Evolutionary conservation across 2,113 vertebrate genomes (phyloP).

Genomic region (Isurus oxyrinchus): DNA sequence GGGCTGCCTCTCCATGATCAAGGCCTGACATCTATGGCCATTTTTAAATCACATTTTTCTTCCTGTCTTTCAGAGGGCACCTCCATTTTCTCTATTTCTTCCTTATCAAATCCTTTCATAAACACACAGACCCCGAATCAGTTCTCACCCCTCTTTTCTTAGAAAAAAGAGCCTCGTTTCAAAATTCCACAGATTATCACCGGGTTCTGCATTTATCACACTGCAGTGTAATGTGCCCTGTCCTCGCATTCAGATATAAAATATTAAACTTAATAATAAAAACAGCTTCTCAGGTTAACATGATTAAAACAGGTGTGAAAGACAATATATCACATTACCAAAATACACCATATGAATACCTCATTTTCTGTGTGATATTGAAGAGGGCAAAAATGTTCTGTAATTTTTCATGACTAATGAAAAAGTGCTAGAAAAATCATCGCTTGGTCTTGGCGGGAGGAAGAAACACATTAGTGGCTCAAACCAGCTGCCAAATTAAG

Average conservation of each 20-base stretch:
- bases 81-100: not conserved
- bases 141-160: not conserved
- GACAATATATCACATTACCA: not conserved
- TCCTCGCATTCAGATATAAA: not conserved
- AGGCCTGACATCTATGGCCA: not conserved
- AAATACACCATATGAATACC: not conserved
- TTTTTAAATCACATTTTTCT: not conserved
- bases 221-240: not conserved
- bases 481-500: slow-evolving; percentile 84
- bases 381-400: slow-evolving; percentile 8
- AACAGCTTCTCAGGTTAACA: not conserved
- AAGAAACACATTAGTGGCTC: slow-evolving; percentile 75
- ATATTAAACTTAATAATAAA: not conserved
- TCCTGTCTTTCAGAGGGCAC: too few relatives aligned
- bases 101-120: not conserved
- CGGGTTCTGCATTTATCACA: not conserved
- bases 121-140: not conserved
- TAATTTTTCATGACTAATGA: slow-evolving; percentile 39
- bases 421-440: slow-evolving; percentile 35
- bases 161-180: not conserved
- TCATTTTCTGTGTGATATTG: slow-evolving; percentile 25
- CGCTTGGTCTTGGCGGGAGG: slow-evolving; percentile 42
- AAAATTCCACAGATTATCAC: not conserved
- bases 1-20: too few relatives aligned
- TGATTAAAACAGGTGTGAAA: slow-evolving; percentile 20